Base-by-base conservation (phyloP, 2,113 vertebrate genomes). In the Shinisaurus crocodilurus region DNA sequence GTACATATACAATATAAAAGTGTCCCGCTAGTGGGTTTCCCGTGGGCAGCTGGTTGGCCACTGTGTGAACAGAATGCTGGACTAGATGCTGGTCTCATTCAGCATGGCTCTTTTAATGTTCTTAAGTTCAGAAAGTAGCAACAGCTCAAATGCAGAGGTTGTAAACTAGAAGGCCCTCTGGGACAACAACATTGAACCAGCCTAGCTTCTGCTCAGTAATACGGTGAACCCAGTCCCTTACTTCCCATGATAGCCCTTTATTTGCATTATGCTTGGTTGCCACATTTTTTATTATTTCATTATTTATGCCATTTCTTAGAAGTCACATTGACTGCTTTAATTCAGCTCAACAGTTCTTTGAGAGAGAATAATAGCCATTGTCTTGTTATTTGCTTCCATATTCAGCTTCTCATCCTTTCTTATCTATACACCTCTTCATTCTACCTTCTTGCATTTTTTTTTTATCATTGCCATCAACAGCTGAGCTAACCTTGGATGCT, bases 321-420 rank as follows among this genome's bases (percentile, higher is more conserved):
- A 97, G 87, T 79, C 6, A 37, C 48, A 48, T 45, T 74, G 43
- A 91, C 84, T 94, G 74, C 60, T 89, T 65, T 92, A 86, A 88
- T 88, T 90, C 45, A 65, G 32, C 25, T 40, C 87, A 92, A 92
- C 6, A 79, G 32, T 86, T 70, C 13, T 85, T 84, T 80, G 93
- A 92, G 90, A 92, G 92, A 89, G 94, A 91, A 90, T 94, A 94
- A 75, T 7, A 65, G 3, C 1, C 84, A 93, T 81, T 48, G 23
- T 45, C 74, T 87, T 86, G 12, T 89, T 89, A 90, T 90, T 94
- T 93, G 88, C 60, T 40, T 45, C 76, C 65, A 32, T n/a, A 81
- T 48, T 65, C 72, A 77, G 25, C 70, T 54, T 69, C 84, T 83
- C 82, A 86, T 85, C n/a, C 45, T 25, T 57, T 76, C 70, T 88